Base-by-base conservation (phyloP, 2,797 vertebrate species). In the Pogonophryne albipinna region DNA sequence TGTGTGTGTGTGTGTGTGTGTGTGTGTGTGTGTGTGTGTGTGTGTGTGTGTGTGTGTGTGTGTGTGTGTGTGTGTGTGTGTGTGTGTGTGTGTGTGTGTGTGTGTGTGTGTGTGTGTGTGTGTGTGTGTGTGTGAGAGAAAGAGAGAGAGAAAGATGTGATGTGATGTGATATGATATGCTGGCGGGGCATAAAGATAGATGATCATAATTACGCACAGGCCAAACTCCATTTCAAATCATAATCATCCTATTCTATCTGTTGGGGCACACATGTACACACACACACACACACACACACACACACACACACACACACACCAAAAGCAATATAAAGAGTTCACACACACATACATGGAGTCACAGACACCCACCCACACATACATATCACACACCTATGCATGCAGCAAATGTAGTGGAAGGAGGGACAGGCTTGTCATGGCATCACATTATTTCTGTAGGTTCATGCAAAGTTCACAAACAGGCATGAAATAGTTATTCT, bases 131-230 rank as follows among this genome's bases (percentile, higher is more conserved):
- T 56, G 74, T 42, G 46, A 73, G 61, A 76, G 70, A 79, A 60
- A 78, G 71, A 86, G 76, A 79, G 86, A 66, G 56, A 71, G 63
- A 67, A 65, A 82, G 84, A 85, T 72, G 69, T 78, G 84, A 85
- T 72, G 69, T 78, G 85, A n/a, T n/a, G n/a, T n/a, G n/a, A 86
- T 90, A 85, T 92, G 91, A 97, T 98, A 97, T 98, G 97, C 97
- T 96, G 94, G 96, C 95, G 95, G 97, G 98, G 98, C 97, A 99
- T 99, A 98, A 99, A 99, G 97, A 99, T 99, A 99, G 98, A 99
- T 99, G 97, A 97, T 97, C 95, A 96, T 99, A 99, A 99, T 99
- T 99, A 99, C 96, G 96, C 96, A 97, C 96, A 98, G 98, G 98
- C 97, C 97, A 99, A 99, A 99, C 97, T 99, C 97, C 96, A 98